Conservation (phyloP, 2,797 vertebrate species). For the Dermochelys coriacea region DNA sequence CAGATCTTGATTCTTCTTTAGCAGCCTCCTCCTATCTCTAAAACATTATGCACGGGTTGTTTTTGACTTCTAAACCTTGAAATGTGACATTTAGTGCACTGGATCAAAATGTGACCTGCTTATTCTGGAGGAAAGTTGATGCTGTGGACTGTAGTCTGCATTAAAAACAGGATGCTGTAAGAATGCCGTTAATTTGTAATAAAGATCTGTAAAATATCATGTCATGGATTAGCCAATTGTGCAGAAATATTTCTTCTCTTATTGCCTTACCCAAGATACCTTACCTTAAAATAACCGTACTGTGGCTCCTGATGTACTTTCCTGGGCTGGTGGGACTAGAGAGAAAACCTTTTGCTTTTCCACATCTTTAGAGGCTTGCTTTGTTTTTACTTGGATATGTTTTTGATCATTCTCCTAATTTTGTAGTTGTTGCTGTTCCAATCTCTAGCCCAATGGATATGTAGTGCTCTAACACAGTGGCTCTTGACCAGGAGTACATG, state of each 20-base stretch:
- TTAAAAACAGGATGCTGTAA: constrained; percentile 19
- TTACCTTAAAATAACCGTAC: constrained; percentile 45
- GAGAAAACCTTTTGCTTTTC: constrained; percentile 53
- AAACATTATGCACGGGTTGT: background rate
- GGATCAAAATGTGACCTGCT: background rate
- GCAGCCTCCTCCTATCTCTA: background rate
- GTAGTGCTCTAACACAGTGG: background rate
- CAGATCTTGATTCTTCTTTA: accelerated
- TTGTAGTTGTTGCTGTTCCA: background rate
- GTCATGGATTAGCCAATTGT: constrained; percentile 42
- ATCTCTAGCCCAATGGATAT: accelerated
- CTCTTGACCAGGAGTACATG: accelerated
- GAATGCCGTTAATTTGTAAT: constrained; percentile 14
- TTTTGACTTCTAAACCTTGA: background rate
- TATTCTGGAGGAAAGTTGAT: background rate
- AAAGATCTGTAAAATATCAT: constrained; percentile 58
- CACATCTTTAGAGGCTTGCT: constrained; percentile 1
- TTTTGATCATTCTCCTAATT: constrained; percentile 65
- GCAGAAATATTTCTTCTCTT: constrained; percentile 46
- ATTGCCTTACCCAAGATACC: constrained; percentile 29
- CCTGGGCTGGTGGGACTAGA: constrained; percentile 9
- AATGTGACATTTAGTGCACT: background rate
- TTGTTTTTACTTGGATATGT: constrained; percentile 52
- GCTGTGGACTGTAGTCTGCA: background rate
- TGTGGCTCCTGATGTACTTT: constrained; percentile 32